A percentile compares a stretch with the other conserved stretches of the same genome.
Conservation (phyloP, 2,797 vertebrate species). For the Dendrocincla fuliginosa region DNA sequence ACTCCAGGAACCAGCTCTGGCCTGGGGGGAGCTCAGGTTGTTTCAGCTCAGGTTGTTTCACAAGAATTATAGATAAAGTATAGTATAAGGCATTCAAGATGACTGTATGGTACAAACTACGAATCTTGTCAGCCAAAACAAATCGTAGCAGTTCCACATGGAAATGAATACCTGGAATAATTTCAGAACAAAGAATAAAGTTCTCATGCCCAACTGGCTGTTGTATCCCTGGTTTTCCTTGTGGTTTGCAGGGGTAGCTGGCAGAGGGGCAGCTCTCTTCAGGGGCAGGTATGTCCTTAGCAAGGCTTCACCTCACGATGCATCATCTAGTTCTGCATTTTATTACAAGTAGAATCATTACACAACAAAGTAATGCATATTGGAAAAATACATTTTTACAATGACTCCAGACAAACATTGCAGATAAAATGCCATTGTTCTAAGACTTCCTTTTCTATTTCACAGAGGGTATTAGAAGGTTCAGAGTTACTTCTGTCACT, state of each 20-base stretch:
- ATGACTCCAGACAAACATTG: conserved; percentile 60
- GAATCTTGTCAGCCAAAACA: background rate
- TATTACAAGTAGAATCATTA: conserved; percentile 76
- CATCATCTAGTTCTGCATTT: conserved; percentile 48
- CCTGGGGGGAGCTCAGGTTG: rapidly evolving
- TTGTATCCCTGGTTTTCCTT: rapidly evolving
- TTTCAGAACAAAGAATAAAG: background rate
- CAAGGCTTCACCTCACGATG: background rate
- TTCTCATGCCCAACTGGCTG: rapidly evolving
- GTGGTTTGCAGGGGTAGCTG: background rate
- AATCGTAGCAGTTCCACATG: background rate
- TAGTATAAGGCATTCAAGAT: background rate
- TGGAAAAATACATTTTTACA: conserved; percentile 79
- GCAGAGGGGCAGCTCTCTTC: background rate
- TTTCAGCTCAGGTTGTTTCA: rapidly evolving
- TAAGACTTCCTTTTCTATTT: conserved; percentile 45
- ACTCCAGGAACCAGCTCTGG: background rate
- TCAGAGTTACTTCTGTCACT: conserved; percentile 13
- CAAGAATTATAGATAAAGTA: background rate
- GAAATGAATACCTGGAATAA: background rate
- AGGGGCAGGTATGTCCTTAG: background rate
- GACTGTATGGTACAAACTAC: background rate
- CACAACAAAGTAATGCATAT: conserved; percentile 71
- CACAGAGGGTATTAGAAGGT: conserved; percentile 15
- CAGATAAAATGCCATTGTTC: conserved; percentile 59